These are phyloP conservation scores for Dissostichus mawsoni DNA, from an alignment of 2,113 vertebrate species.

Conservation along the genomic window DNA sequence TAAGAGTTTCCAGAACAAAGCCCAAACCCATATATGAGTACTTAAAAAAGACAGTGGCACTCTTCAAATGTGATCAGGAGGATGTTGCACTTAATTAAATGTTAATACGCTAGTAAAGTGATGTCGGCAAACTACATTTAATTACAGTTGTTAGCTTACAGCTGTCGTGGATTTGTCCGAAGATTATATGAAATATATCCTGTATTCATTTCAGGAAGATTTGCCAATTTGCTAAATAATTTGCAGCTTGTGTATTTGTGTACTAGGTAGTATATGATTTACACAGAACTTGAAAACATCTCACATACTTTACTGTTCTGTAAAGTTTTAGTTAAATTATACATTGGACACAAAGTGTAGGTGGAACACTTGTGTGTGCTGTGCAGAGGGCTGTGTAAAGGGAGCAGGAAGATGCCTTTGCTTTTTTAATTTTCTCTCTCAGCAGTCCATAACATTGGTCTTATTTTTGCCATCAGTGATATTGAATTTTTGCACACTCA, in stretches of 20 bases:
- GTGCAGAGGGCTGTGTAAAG: constrained; percentile 29
- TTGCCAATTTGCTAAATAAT: constrained; percentile 38
- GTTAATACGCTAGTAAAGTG: constrained; percentile 5
- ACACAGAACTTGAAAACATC: constrained; percentile 51
- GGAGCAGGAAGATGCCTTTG: constrained; percentile 39
- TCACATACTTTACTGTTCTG: constrained; percentile 32
- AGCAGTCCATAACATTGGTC: constrained; percentile 49
- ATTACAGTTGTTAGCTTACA: constrained; percentile 8
- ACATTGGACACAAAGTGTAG: background rate
- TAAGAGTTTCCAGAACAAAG: constrained; percentile 20
- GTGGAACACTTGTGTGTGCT: background rate
- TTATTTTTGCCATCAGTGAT: constrained; percentile 53
- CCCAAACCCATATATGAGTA: constrained; percentile 21
- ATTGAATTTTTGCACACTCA: constrained; percentile 60
- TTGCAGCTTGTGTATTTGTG: constrained; percentile 35
- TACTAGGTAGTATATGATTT: background rate
- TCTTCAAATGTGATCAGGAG: constrained; percentile 35
- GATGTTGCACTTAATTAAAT: constrained; percentile 49
- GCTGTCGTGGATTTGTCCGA: constrained; percentile 16
- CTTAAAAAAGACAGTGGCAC: constrained; percentile 21
- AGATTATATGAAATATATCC: constrained; percentile 33
- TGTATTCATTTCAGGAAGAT: constrained; percentile 58
- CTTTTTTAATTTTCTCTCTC: constrained; percentile 45
- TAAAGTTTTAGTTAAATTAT: constrained; percentile 4
- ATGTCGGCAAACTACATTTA: constrained; percentile 20